phyloP scores from a whole-genome alignment of 2,113 vertebrate species.

The Labeo rohita region DNA sequence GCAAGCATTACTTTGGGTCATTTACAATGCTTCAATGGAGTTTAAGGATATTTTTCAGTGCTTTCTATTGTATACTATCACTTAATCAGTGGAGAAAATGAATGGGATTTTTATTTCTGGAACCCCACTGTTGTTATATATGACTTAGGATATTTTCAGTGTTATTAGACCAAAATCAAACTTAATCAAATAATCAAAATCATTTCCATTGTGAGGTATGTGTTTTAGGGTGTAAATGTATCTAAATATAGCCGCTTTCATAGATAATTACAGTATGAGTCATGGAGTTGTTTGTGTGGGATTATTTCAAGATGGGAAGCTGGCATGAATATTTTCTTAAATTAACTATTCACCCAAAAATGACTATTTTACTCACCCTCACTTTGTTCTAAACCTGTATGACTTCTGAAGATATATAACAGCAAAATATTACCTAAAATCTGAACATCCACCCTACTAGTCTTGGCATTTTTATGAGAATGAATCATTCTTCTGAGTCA shows the following conservation, averaged over 20 bases:
- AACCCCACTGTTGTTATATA: background rate
- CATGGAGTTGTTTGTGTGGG: background rate
- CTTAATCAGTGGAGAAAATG: background rate
- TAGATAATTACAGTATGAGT: background rate
- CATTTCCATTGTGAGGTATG: background rate
- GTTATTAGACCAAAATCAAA: constrained; percentile 4
- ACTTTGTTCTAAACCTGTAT: background rate
- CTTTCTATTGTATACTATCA: background rate
- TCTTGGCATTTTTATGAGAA: background rate
- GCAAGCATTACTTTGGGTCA: background rate
- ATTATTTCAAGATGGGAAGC: background rate
- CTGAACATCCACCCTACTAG: background rate
- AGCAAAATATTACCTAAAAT: background rate
- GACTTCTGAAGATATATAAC: background rate
- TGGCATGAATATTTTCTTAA: background rate
- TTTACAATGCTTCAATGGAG: background rate
- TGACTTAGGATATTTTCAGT: background rate
- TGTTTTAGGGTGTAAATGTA: background rate
- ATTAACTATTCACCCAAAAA: background rate
- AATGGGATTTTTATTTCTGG: background rate
- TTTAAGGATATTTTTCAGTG: background rate
- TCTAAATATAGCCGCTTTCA: background rate
- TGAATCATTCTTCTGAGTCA: background rate
- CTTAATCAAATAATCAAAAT: too few relatives aligned
- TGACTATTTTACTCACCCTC: background rate